A percentile compares a stretch with the other conserved stretches of the same genome.
Conservation (phyloP, 2,797 vertebrate species). For the Phoeniculus purpureus region DNA sequence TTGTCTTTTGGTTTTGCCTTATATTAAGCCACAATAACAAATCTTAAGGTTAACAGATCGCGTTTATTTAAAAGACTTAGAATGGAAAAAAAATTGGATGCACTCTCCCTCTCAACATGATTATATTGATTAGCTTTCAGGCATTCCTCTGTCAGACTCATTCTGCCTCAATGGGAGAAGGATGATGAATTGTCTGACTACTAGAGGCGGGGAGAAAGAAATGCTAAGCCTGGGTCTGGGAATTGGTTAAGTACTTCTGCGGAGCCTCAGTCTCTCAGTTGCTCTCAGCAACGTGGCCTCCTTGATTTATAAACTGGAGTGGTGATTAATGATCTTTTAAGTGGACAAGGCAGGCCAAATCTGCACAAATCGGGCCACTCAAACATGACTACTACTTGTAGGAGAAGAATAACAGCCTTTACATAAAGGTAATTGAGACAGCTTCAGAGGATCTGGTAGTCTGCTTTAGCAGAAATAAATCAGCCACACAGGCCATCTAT, state of each 20-base stretch:
- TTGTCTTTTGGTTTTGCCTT: constrained; percentile 78
- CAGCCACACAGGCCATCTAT: constrained; percentile 74
- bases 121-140: constrained; percentile 84
- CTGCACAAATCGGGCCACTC: constrained; percentile 81
- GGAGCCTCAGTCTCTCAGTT: constrained; percentile 89
- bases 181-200: constrained; percentile 93
- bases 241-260: constrained; percentile 97
- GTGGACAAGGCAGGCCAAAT: constrained; percentile 90
- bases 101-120: constrained; percentile 56
- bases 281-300: constrained; percentile 85
- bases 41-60: constrained; percentile 73
- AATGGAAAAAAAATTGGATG: constrained; percentile 74
- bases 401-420: constrained; percentile 75
- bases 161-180: constrained; percentile 85
- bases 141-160: constrained; percentile 85
- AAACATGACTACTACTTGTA: constrained; percentile 84
- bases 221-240: constrained; percentile 88
- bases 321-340: constrained; percentile 98
- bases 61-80: constrained; percentile 77
- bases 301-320: constrained; percentile 96
- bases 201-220: constrained; percentile 82
- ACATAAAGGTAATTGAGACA: constrained; percentile 82
- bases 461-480: constrained; percentile 85
- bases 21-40: constrained; percentile 78
- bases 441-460: constrained; percentile 78